Base-by-base conservation (phyloP, 2,113 vertebrate genomes). In the Plecotus auritus region DNA sequence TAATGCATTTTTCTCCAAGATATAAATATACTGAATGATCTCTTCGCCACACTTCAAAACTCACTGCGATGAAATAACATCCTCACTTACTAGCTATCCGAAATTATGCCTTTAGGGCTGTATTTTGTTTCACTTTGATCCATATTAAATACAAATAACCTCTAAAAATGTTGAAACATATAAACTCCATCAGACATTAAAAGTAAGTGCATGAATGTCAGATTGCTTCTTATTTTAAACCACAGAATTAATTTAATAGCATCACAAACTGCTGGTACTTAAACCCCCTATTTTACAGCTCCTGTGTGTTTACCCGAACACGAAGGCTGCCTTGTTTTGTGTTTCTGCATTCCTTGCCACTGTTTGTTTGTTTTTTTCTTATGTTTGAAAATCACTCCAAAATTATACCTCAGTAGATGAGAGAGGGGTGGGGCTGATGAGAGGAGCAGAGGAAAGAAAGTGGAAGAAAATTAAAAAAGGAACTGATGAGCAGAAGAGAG, bases 101-200 rank as follows among this genome's bases (percentile, higher is more conserved):
- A 76, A 85, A 78, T 61, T 20, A 59, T 61, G 45, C 85, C 49
- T 81, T 42, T 30, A 77, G 20, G 91, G 12, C 8, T 77, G 14
- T 28, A 22, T 84, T 84, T 84, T 78, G 20, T 77, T 77, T 90
- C 64, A 9, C 45, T 90, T 95, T 90, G 74, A 93, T 70, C 56
- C 26, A 7, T 87, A 45, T 45, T 35, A 85, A 95, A 54, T 88
- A 61, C n/a, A 85, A 82, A 82, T 82, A 88, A 40, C 59, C 40
- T 40, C 56, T 40, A 82, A 92, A 35, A 88, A 77, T 54, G 37
- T 18, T 66, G 70, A 87, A 54, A 90, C 5, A 26, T 54, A 12
- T 35, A 82, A 72, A 16, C n/a, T 77, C 42, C 35, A 77, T 59
- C 35, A 88, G 67, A 64, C 77, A 81, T 81, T 95, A 94, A 87